Evolutionary conservation across 1,140 invertebrate species (phyloP), one percentile per base, ranked within the genome.

Genomic region (Drosophila melanica): DNA sequence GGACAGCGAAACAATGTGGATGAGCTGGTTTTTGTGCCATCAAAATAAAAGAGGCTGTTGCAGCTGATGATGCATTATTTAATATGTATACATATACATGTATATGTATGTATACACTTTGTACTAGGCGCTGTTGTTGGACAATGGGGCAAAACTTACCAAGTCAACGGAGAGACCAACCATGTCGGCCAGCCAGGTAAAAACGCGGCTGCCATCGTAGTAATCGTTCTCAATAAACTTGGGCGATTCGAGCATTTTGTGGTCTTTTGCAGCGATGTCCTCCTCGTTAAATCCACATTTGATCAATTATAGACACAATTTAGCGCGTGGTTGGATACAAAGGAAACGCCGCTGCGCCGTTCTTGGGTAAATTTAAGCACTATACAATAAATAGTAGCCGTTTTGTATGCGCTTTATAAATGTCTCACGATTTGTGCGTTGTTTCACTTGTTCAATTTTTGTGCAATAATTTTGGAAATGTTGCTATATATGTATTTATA

Each of bases 81-180:
- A 12, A 23, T 39, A 54, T 18, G 5, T 7, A 33, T 11, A 16
- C 14, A n/a, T 11, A 16, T 12, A n/a, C 14, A 16, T 11, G 12
- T 30, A 14, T 14, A 33, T 37, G 11, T 20, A 54, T 2, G 7
- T 54, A 41, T 10, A 45, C 6, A 55, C 23, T 54, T 7, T 3
- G 33, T 35, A 33, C 8, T 33, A 33, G 5, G 2, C 4, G 30
- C 0, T 10, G 3, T 54, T 39, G 35, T 16, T 27, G 4, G 10
- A 12, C 4, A 12, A 12, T 10, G 7, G 4, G 44, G 12, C 41
- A 62, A 12, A 39, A 90, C 92, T 93, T 81, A 95, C 94, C 93
- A 95, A 94, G 92, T 95, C 94, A 62, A 95, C 92, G 42, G 94
- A 93, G 30, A 95, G 79, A 44, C 94, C 94, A 50, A 93, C 86